Base-by-base conservation (phyloP, 2,797 vertebrate species). In the Trematomus bernacchii region DNA sequence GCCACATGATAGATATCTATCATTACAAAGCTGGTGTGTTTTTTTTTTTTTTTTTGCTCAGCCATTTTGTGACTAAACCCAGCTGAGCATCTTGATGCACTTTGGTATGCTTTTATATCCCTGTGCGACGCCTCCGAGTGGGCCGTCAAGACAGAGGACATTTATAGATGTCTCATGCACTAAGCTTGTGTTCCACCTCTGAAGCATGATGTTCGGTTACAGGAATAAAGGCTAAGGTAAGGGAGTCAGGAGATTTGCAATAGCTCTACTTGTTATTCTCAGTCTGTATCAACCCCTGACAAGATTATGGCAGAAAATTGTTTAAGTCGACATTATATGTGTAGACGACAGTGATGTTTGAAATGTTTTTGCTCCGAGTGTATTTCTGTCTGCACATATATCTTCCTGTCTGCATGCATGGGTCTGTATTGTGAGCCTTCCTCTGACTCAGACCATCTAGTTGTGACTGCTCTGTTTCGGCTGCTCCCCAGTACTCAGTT, bases 101-200 rank as follows among this genome's bases (percentile, higher is more conserved):
- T 83, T 74, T 58, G 40, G 40, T 67, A 66, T 70, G 70, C 77
- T 83, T 89, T 83, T 77, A 42, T 75, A 79, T 79, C 74, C 44
- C 72, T 44, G 71, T 79, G 75, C 21, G 52, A 73, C 60, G 59
- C 78, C 83, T 85, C 78, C 73, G 89, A 86, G 83, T 91, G 80
- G 87, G 71, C 71, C 80, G 83, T 77, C 57, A 52, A 85, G 83
- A 77, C 46, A 9, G 57, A 65, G 77, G 81, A 87, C 85, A 82
- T 92, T 91, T 91, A 87, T 90, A 89, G 85, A 88, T 66, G 75
- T 76, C 73, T 87, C 75, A 44, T 73, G 68, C 72, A 30, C 80
- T 84, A 87, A 92, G 86, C 83, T 69, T 72, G 57, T 86, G 79
- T 83, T 91, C 85, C 73, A 71, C 78, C 68, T 87, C 66, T 64